Evolutionary conservation across 2,113 vertebrate species (phyloP), one percentile per base, ranked within the genome.

Genomic region (Limanda limanda): DNA sequence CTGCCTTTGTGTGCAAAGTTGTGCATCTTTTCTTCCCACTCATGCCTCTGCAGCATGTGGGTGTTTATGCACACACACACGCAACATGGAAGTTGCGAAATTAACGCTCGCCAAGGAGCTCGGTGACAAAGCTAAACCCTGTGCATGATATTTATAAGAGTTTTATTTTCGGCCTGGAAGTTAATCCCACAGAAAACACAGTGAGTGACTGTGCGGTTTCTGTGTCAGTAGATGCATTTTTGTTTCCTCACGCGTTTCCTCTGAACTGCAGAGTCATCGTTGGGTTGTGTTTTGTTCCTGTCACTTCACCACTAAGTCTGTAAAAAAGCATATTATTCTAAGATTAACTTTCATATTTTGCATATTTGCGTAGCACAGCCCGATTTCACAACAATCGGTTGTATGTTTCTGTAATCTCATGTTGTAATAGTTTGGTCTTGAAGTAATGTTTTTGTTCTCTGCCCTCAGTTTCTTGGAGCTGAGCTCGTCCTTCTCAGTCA

Each of bases 401-500:
- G 71, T 55, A 78, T 68, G 70, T 84, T 85, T 88, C 73, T 82
- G 54, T 70, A 81, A 87, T 83, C 81, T 79, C 35, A 11, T 87
- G 86, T 79, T 83, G 81, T 84, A 86, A 90, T 76, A 83, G 82
- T 84, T 88, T 83, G 72, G 77, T 76, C 72, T 86, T 82, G 61
- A 70, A 83, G 56, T 89, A 27, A 79, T 85, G 69, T 86, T 81
- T 88, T 91, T 88, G 65, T 84, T 88, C 65, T 82, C 67, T 61
- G 86, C 95, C 94, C 85, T 85, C 94, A 99, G 98, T 71, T 99
- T 99, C 93, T 92, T 96, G 92, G 97, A 98, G 92, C 94, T 97
- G 66, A 94, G 95, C 74, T 87, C 94, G 21, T 97, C 96, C 92
- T 99, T 97, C 93, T 97, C 94, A 31, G 96, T 98, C 86, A 98